These are phyloP conservation scores for Cylloceria caligata DNA, from an alignment of 2,888 invertebrate species.

Conservation along the genomic window DNA sequence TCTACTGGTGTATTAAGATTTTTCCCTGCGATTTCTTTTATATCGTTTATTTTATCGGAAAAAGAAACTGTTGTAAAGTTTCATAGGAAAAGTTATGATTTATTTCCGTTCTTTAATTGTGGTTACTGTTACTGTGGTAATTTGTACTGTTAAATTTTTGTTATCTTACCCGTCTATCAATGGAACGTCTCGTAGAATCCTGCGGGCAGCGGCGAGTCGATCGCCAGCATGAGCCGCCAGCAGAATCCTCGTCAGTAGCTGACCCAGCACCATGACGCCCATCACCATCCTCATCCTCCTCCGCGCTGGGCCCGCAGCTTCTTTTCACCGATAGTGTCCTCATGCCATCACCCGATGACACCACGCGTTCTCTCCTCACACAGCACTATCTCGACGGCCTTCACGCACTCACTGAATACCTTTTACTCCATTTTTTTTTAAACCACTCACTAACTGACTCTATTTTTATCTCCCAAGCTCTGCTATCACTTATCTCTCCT, in stretches of 20 bases:
- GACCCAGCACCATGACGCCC: conserved; percentile 83
- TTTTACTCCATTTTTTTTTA: conserved; percentile 18
- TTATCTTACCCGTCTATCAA: conserved; percentile 81
- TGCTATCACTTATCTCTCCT: background rate
- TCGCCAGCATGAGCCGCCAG: conserved; percentile 82
- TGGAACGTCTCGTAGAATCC: conserved; percentile 81
- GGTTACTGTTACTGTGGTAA: no score
- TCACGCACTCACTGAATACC: conserved; percentile 17
- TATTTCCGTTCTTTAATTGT: background rate
- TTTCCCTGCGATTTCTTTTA: conserved; percentile 1
- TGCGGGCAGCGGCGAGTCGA: conserved; percentile 82
- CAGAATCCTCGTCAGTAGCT: conserved; percentile 82
- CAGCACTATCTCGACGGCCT: conserved; percentile 53
- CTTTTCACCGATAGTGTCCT: conserved; percentile 80
- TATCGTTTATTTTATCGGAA: background rate
- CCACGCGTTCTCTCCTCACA: conserved; percentile 65
- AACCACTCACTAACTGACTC: conserved; percentile 3
- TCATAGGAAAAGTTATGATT: conserved; percentile 27
- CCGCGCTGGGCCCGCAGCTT: conserved; percentile 82
- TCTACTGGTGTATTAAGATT: background rate
- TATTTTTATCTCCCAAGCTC: background rate
- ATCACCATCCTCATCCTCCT: conserved; percentile 84
- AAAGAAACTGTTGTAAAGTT: conserved; percentile 20
- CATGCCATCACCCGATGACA: conserved; percentile 81
- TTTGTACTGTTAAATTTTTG: background rate